Base-by-base conservation (phyloP, 30 jellyfish, hydroid and myxozoan species). In the Sanderia malayensis region DNA sequence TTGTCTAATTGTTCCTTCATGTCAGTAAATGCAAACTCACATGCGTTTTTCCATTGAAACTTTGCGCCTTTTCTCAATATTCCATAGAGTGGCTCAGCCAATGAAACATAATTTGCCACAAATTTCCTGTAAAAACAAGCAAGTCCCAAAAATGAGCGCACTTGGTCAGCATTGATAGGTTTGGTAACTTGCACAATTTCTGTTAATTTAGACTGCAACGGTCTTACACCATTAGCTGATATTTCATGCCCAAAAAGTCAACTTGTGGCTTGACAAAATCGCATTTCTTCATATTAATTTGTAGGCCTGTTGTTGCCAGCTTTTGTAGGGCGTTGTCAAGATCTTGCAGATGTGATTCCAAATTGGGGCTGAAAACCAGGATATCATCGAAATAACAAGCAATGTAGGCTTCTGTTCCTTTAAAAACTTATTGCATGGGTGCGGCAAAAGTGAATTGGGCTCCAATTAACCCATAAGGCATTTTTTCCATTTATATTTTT, bases 271-370 rank as follows among this genome's bases (percentile, higher is more conserved):
- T 61, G 13, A 61, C 24, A 24, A 61, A 61, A 27, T 20, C 24
- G 24, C 74, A 61, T 32, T 61, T 61, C 49, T 61, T 61, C 24
- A 61, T 4, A 19, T 61, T 61, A 61, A 61, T n/a, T 61, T 19
- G 19, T 8, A 61, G 13, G 9, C 74, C 49, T 20, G 46, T 8
- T n/a, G 13, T 59, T 32, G 74, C 74, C 4, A 61, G 49, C 24
- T 61, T 61, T 6, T 6, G 7, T 28, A 61, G 74, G 13, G 49
- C 74, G 4, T 2, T 2, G 7, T 4, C 33, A 17, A 61, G 8
- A 20, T 61, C 61, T 23, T 61, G 24, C 49, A 61, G 2, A 28
- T 61, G 74, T 4, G 31, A 4, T 28, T 61, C 61, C 9, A 28
- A 20, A 8, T 61, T 15, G 9, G 46, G 46, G 6, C 74, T 28